Conservation (phyloP, 2,888 invertebrate genomes). For the Geophilus truncorum region DNA sequence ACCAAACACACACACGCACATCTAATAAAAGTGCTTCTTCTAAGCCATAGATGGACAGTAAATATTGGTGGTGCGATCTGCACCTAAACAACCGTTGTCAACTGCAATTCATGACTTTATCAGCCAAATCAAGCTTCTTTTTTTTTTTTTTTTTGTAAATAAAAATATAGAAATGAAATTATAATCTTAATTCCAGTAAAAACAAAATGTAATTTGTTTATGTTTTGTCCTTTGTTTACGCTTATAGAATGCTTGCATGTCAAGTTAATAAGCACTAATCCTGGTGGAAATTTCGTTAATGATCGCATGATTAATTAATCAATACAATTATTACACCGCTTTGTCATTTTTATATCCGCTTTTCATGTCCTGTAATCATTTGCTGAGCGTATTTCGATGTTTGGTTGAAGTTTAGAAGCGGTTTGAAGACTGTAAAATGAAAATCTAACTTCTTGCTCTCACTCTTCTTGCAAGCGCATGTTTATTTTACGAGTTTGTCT, state of each 20-base stretch:
- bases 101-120: background rate
- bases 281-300: background rate
- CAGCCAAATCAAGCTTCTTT: background rate
- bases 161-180: background rate
- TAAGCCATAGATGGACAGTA: background rate
- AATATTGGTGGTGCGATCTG: background rate
- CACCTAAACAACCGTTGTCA: background rate
- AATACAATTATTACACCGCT: background rate
- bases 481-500: background rate
- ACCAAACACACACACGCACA: constrained; percentile 2
- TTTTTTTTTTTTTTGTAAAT: too few relatives aligned
- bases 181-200: background rate
- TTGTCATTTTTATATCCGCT: background rate
- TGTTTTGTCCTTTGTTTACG: background rate
- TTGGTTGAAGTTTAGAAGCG: background rate
- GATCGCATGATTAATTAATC: constrained; percentile 10
- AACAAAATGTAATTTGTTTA: background rate
- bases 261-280: background rate
- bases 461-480: background rate
- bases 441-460: background rate
- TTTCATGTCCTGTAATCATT: background rate
- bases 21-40: background rate
- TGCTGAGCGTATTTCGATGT: background rate
- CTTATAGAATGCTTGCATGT: background rate
- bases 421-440: background rate